Percentiles rank a stretch among this genome's conserved stretches.
Conservation (phyloP, 2,797 vertebrate genomes). For the Lepus oiostolus region DNA sequence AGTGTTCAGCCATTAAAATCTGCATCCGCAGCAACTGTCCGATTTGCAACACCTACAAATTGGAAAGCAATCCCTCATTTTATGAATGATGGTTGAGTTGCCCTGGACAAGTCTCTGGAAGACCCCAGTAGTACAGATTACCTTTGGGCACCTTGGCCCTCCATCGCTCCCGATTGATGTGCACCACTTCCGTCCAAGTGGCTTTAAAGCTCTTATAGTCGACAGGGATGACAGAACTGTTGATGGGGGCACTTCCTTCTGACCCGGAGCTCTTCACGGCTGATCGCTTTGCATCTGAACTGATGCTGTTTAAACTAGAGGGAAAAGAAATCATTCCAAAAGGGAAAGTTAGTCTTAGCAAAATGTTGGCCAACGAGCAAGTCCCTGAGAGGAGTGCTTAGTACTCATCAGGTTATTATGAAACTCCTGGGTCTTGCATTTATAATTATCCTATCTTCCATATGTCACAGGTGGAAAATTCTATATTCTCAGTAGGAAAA, state of each 20-base stretch:
- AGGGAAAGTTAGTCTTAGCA: neutral
- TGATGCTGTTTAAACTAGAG: constrained; percentile 93
- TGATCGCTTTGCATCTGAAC: constrained; percentile 91
- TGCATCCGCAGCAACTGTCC: neutral
- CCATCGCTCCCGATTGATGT: constrained; percentile 95
- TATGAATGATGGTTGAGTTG: neutral
- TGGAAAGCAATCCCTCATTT: neutral
- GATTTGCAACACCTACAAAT: neutral
- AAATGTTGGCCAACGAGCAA: neutral
- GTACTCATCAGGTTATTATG: neutral
- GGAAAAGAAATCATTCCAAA: constrained; percentile 65
- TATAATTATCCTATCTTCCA: neutral
- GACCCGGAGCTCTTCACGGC: constrained; percentile 92
- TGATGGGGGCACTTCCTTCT: constrained; percentile 93
- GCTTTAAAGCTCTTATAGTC: constrained; percentile 94
- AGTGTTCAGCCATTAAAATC: neutral
- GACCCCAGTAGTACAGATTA: constrained; percentile 80
- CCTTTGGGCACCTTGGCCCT: constrained; percentile 94
- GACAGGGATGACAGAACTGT: constrained; percentile 92
- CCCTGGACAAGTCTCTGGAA: neutral
- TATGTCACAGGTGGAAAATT: neutral
- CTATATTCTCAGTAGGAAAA: neutral
- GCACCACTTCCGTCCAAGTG: constrained; percentile 95
- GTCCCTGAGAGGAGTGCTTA: neutral
- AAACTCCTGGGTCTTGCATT: neutral